Evolutionary conservation across 35 echinoderm and acorn worm genomes (phyloP).

Genomic region (Patiria miniata): DNA sequence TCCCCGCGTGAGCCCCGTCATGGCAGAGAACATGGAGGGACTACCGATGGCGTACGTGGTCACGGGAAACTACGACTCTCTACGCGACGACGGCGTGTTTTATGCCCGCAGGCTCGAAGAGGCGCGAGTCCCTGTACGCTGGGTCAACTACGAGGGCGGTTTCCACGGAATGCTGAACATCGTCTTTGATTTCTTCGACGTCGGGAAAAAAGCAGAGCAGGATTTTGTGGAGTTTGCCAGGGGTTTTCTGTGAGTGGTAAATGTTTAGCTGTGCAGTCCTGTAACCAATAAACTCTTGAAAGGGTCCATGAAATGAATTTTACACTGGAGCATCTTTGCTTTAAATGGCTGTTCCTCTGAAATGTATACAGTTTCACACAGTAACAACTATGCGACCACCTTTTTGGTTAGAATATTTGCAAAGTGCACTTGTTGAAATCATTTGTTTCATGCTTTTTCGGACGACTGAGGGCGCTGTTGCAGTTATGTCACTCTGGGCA

Average conservation of each 20-base stretch:
- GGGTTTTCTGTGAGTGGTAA: background rate
- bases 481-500: no score
- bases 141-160: slow-evolving; percentile 74
- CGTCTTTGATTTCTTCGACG: slow-evolving; percentile 28
- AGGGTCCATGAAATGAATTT: no score
- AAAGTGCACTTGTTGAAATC: no score
- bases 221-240: background rate
- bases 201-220: background rate
- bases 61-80: slow-evolving; percentile 67
- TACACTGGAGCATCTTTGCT: no score
- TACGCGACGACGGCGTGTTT: slow-evolving; percentile 85
- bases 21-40: slow-evolving; percentile 48
- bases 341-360: no score
- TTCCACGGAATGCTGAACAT: slow-evolving; percentile 80
- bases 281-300: no score
- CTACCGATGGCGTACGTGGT: slow-evolving; percentile 76
- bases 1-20: slow-evolving; percentile 51
- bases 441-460: no score
- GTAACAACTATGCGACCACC: no score
- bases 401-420: no score
- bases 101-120: slow-evolving; percentile 59
- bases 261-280: no score
- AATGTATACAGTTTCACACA: no score
- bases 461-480: no score
- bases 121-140: slow-evolving; percentile 50